Evolutionary conservation across 2,888 invertebrate species (phyloP).

Genomic region (Liodrosophila aerea): DNA sequence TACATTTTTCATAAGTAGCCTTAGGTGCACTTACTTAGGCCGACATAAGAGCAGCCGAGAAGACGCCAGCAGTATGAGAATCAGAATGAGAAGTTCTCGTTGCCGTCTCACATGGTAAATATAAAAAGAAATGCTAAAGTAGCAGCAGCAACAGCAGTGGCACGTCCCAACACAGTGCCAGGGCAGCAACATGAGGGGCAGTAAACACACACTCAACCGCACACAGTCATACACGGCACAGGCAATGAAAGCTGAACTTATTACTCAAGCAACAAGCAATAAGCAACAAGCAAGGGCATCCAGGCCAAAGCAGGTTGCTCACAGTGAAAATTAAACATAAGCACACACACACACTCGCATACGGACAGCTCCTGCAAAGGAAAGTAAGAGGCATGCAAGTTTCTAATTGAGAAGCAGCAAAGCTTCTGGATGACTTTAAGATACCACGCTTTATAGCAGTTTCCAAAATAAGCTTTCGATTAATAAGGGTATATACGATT

Average conservation of each 20-base stretch:
- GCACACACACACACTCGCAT: conserved; percentile 26
- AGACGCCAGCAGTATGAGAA: conserved; percentile 33
- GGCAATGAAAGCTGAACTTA: conserved; percentile 27
- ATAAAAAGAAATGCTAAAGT: conserved; percentile 70
- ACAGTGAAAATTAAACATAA: conserved; percentile 46
- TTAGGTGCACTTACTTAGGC: conserved; percentile 80
- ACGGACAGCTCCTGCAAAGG: background rate
- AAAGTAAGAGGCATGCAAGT: background rate
- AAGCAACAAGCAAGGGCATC: conserved; percentile 29
- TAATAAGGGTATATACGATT: too few relatives aligned
- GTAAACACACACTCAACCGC: conserved; percentile 4
- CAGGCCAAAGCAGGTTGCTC: conserved; percentile 46
- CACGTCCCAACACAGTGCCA: too few relatives aligned
- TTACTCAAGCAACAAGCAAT: conserved; percentile 49
- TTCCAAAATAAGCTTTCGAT: too few relatives aligned
- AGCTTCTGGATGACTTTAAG: background rate
- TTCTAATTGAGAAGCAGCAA: too few relatives aligned
- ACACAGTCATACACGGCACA: conserved; percentile 13
- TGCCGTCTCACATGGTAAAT: conserved; percentile 46
- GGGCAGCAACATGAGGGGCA: conserved; percentile 24
- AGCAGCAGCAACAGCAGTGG: conserved; percentile 40
- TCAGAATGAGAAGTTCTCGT: conserved; percentile 40
- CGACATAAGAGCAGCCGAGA: conserved; percentile 61
- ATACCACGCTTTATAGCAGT: conserved; percentile 3
- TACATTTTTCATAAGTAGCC: conserved; percentile 80